A percentile compares a stretch with the other conserved stretches of the same genome.
Evolutionary conservation across 2,113 vertebrate species (phyloP).

Genomic region (Phylloscopus whistleri): DNA sequence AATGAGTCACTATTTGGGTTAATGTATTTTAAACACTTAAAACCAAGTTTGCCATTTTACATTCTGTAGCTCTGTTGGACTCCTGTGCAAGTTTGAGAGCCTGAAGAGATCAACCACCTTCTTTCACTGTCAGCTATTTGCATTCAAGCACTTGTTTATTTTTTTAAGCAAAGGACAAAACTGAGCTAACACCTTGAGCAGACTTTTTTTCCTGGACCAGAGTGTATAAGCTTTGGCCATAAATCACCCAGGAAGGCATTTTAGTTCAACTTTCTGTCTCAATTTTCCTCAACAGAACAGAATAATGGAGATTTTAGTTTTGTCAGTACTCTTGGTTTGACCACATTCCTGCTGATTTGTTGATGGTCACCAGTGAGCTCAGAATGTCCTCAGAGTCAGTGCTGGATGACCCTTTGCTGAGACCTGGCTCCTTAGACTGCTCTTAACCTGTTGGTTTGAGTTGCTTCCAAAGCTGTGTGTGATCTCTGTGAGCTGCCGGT

Average conservation of each 20-base stretch:
- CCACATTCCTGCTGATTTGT: background rate
- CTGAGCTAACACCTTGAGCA: background rate
- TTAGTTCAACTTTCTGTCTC: background rate
- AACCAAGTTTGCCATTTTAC: background rate
- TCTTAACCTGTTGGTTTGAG: background rate
- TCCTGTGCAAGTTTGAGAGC: background rate
- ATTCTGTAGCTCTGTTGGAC: background rate
- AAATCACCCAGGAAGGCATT: background rate
- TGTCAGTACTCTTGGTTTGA: background rate
- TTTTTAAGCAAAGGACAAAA: background rate
- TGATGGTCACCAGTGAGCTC: background rate
- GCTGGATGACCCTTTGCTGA: background rate
- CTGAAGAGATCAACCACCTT: background rate
- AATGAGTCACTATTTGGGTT: background rate
- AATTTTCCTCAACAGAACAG: background rate
- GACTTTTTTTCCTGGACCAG: background rate
- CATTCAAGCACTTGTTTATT: background rate
- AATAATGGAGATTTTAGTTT: background rate
- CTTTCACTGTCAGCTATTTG: background rate
- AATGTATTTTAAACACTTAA: background rate
- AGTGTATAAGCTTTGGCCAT: background rate
- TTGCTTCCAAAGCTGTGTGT: background rate
- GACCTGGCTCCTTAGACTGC: background rate
- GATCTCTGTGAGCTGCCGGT: background rate
- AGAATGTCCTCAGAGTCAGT: background rate